A percentile compares a stretch with the other conserved stretches of the same genome.
phyloP scores from a whole-genome alignment of 2,797 vertebrate genomes.

The Lagodon rhomboides region DNA sequence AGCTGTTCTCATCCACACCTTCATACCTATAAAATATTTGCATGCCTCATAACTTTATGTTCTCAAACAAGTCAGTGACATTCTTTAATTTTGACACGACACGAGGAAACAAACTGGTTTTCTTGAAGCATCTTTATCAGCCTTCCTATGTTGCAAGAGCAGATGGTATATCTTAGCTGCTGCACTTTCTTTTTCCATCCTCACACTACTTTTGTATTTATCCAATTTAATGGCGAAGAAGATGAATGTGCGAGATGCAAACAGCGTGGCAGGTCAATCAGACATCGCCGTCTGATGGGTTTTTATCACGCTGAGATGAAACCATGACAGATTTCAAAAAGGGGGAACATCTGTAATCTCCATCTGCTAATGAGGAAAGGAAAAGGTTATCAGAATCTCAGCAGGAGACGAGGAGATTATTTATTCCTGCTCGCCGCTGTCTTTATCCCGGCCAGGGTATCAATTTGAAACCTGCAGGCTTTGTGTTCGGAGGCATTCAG shows the following conservation, averaged over 20 bases:
- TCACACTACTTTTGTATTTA: neutral
- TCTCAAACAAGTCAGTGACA: neutral
- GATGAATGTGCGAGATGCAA: slow-evolving; percentile 8
- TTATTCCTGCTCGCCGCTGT: slow-evolving; percentile 18
- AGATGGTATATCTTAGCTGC: neutral
- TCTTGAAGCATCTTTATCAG: neutral
- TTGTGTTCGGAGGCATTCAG: slow-evolving; percentile 14
- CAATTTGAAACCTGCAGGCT: slow-evolving; percentile 42
- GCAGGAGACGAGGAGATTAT: slow-evolving; percentile 22
- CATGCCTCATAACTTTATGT: neutral
- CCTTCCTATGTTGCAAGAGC: neutral
- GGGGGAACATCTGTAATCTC: slow-evolving; percentile 38
- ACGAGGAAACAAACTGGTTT: neutral
- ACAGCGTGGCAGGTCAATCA: neutral
- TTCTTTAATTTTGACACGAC: neutral
- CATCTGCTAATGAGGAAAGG: slow-evolving; percentile 55
- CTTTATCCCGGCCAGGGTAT: slow-evolving; percentile 26
- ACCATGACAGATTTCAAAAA: slow-evolving; percentile 33
- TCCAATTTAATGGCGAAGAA: neutral
- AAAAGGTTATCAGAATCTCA: slow-evolving; percentile 62
- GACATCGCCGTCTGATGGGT: slow-evolving; percentile 7
- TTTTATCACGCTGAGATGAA: slow-evolving; percentile 46
- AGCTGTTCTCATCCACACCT: neutral
- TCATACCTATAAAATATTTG: slow-evolving; percentile 1
- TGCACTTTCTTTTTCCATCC: neutral